These are phyloP conservation scores for Perizoma affinitatum DNA, from an alignment of 2,888 invertebrate genomes.

Conservation along the genomic window DNA sequence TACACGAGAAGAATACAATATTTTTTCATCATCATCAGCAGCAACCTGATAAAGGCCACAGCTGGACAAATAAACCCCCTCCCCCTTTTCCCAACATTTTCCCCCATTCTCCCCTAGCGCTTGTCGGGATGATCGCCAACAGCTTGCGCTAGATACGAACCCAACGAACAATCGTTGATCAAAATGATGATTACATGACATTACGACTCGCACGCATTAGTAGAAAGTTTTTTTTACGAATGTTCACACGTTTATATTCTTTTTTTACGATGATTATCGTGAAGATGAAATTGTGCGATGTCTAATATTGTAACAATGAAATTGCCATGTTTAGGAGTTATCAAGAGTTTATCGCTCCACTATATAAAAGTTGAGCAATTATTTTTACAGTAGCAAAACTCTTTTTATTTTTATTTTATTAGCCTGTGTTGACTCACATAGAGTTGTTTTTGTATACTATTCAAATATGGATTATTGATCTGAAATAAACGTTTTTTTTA, in stretches of 20 bases:
- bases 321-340: slow-evolving; percentile 16
- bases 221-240: slow-evolving; percentile 40
- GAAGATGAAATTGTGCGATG: slow-evolving; percentile 48
- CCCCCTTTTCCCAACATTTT: too few relatives aligned
- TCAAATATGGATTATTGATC: too few relatives aligned
- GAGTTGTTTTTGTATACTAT: too few relatives aligned
- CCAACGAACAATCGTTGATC: slow-evolving; percentile 21
- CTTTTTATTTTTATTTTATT: too few relatives aligned
- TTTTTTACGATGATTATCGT: slow-evolving; percentile 37
- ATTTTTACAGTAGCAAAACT: too few relatives aligned
- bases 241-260: slow-evolving; percentile 42
- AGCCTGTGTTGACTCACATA: too few relatives aligned
- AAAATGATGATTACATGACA: slow-evolving; percentile 47
- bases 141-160: not conserved
- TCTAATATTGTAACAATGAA: slow-evolving; percentile 24
- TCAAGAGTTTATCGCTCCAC: slow-evolving; percentile 16
- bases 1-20: too few relatives aligned
- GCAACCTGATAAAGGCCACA: too few relatives aligned
- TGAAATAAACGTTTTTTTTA: too few relatives aligned
- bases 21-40: too few relatives aligned
- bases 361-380: not conserved
- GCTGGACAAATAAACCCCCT: too few relatives aligned
- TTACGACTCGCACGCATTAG: slow-evolving; percentile 45
- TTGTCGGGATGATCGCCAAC: not conserved
- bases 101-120: too few relatives aligned